phyloP scores from a whole-genome alignment of 2,113 vertebrate genomes.

The Calonectris borealis region DNA sequence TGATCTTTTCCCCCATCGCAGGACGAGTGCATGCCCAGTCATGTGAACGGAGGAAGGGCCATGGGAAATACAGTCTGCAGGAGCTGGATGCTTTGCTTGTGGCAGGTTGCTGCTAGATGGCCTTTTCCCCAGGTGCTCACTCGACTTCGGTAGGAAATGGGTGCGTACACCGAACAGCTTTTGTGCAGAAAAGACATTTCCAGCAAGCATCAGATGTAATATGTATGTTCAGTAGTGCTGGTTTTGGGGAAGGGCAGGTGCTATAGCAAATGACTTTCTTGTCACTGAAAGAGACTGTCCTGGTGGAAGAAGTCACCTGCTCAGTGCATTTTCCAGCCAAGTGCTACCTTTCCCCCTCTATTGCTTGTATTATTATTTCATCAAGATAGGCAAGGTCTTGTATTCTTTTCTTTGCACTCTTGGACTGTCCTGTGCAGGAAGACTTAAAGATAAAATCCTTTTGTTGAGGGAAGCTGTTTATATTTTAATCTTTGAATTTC shows the following conservation, averaged over 20 bases:
- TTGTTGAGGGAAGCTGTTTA: not conserved
- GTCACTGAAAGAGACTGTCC: not conserved
- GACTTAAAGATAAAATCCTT: not conserved
- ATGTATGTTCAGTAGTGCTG: not conserved
- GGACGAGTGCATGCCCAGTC: accelerated
- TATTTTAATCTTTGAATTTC: not conserved
- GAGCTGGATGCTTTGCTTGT: not conserved
- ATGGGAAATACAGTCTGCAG: not conserved
- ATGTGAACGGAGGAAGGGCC: accelerated
- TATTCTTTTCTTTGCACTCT: not conserved
- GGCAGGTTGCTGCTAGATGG: not conserved
- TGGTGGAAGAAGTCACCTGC: not conserved
- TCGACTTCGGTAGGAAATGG: accelerated
- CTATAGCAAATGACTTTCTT: not conserved
- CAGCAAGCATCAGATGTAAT: not conserved
- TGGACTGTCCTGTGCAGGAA: not conserved
- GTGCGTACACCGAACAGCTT: accelerated
- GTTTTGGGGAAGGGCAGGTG: not conserved
- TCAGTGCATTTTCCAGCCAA: not conserved
- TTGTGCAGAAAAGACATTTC: not conserved
- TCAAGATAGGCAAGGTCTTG: not conserved
- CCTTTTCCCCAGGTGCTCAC: not conserved
- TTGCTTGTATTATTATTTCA: not conserved
- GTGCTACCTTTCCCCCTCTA: not conserved
- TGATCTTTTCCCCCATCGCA: not conserved